phyloP scores from a whole-genome alignment of 2,113 vertebrate species.

The Channa maculata region DNA sequence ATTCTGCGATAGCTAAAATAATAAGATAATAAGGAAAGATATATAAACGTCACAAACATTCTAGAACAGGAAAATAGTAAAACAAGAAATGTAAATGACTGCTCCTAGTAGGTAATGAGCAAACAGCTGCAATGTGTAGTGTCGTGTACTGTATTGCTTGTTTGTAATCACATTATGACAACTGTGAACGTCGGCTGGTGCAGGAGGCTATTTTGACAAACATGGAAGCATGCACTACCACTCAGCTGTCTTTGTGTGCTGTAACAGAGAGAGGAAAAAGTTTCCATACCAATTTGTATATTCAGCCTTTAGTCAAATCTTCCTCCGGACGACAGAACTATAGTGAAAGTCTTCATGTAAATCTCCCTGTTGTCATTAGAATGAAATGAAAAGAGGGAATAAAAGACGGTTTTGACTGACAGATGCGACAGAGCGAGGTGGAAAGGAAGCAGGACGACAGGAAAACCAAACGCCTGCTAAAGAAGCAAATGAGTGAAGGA shows the following conservation, averaged over 20 bases:
- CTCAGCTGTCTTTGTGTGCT: constrained; percentile 40
- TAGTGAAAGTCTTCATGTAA: constrained; percentile 57
- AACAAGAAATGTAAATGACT: background rate
- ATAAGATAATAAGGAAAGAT: background rate
- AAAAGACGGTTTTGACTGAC: constrained; percentile 49
- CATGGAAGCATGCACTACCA: constrained; percentile 32
- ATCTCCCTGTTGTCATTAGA: constrained; percentile 44
- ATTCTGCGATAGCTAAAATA: background rate
- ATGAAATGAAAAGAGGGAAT: constrained; percentile 47
- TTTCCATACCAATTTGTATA: constrained; percentile 46
- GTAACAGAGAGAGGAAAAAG: constrained; percentile 13
- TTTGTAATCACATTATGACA: constrained; percentile 23
- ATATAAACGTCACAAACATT: background rate
- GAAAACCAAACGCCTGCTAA: constrained; percentile 33
- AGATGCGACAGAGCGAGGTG: constrained; percentile 10
- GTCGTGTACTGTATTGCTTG: constrained; percentile 7
- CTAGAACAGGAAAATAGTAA: background rate
- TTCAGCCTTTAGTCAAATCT: constrained; percentile 58
- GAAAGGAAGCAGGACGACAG: constrained; percentile 33
- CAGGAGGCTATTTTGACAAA: constrained; percentile 57
- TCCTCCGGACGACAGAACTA: constrained; percentile 41
- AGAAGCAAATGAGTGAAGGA: constrained; percentile 21
- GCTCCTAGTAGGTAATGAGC: background rate
- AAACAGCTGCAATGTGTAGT: background rate
- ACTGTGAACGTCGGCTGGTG: constrained; percentile 33